phyloP scores from a whole-genome alignment of 2,888 invertebrate species.

The Frankliniella fusca region DNA sequence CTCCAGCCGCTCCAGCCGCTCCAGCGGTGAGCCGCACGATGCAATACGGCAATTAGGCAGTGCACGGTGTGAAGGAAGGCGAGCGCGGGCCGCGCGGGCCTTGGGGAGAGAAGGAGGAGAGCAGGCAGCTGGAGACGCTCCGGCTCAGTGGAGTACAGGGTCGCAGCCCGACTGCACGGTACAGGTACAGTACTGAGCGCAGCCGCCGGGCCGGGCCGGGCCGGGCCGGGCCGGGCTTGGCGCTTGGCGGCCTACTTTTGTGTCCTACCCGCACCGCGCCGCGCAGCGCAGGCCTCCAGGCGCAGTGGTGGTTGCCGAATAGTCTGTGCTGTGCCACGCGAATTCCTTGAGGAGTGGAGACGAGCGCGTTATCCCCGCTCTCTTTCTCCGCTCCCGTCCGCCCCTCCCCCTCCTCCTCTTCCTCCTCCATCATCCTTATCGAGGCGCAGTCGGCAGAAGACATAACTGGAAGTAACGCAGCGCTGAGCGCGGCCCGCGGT shows the following conservation, averaged over 20 bases:
- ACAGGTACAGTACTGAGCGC: neutral
- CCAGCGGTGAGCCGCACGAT: no score
- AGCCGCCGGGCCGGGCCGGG: neutral
- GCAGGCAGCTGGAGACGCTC: no score
- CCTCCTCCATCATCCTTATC: neutral
- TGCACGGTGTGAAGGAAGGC: neutral
- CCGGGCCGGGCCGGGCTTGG: neutral
- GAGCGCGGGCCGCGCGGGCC: neutral
- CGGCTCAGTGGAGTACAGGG: neutral
- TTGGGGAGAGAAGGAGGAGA: no score
- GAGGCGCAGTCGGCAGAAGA: no score
- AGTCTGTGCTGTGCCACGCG: neutral
- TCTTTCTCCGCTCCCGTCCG: conserved; percentile 30
- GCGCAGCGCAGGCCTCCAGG: no score
- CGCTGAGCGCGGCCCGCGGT: no score
- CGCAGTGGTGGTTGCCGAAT: no score
- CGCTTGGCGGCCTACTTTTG: neutral
- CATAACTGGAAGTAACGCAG: neutral
- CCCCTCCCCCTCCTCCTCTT: conserved; percentile 24
- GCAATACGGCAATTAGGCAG: no score
- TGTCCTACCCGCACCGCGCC: neutral
- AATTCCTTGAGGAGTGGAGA: neutral
- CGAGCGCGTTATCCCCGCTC: neutral
- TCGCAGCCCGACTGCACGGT: neutral
- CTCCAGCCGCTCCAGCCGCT: no score